A percentile compares a stretch with the other conserved stretches of the same genome.
Conservation (phyloP, 1,140 invertebrate species). For the Argopecten irradians region DNA sequence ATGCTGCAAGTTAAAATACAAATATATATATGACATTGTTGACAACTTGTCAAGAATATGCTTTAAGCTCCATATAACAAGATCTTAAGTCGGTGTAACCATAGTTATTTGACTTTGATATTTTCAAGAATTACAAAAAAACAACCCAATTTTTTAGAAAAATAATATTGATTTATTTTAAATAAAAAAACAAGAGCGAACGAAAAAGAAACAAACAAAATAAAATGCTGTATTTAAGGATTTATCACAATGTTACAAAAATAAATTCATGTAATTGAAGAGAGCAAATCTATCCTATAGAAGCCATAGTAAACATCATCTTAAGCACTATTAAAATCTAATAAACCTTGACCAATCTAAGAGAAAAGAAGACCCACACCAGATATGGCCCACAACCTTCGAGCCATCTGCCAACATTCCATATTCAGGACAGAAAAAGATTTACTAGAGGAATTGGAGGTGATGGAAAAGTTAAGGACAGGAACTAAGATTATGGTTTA, state of each 20-base stretch:
- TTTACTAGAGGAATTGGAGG: slow-evolving; percentile 63
- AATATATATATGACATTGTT: no score
- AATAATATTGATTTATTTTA: no score
- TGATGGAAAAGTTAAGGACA: slow-evolving; percentile 62
- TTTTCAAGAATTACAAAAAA: no score
- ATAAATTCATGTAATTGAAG: neutral
- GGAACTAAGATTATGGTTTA: slow-evolving; percentile 75
- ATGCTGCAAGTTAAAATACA: no score
- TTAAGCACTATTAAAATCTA: no score
- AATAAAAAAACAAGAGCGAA: neutral
- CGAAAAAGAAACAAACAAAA: neutral
- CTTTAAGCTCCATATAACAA: no score
- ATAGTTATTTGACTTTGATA: no score
- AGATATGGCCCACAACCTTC: slow-evolving; percentile 60
- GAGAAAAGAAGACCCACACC: slow-evolving; percentile 47
- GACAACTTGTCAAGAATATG: no score
- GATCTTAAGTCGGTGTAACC: no score
- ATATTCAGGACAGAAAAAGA: slow-evolving; percentile 66
- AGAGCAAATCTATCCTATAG: neutral
- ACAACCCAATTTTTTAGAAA: no score
- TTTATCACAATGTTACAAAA: neutral
- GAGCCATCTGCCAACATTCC: slow-evolving; percentile 66
- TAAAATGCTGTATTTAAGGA: neutral
- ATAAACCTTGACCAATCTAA: slow-evolving; percentile 35
- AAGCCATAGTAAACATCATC: no score